Evolutionary conservation across 2,797 vertebrate genomes (phyloP).

Genomic region (Gastrophryne carolinensis): DNA sequence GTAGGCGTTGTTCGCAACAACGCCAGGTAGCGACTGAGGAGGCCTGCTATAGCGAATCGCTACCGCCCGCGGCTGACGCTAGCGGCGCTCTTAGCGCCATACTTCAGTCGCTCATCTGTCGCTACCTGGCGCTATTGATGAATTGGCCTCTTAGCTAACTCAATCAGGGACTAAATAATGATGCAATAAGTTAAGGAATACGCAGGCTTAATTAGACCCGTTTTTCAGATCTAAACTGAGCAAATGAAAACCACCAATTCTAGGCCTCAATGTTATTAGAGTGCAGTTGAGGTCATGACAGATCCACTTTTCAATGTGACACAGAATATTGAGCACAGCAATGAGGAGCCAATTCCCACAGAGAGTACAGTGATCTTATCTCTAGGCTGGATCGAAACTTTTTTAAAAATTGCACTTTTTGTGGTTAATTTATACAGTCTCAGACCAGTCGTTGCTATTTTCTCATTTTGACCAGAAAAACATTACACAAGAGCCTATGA

Average conservation of each 20-base stretch:
- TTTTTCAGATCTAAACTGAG: background rate
- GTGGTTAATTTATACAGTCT: background rate
- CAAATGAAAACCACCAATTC: background rate
- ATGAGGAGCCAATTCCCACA: background rate
- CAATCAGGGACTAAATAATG: background rate
- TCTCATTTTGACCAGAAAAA: slow-evolving; percentile 22
- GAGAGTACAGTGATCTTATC: slow-evolving; percentile 16
- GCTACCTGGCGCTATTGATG: too few relatives aligned
- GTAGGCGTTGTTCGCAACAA: too few relatives aligned
- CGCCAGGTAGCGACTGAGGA: too few relatives aligned
- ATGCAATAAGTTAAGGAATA: background rate
- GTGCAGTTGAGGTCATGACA: background rate
- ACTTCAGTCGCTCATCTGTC: too few relatives aligned
- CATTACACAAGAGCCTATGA: too few relatives aligned
- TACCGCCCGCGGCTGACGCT: too few relatives aligned
- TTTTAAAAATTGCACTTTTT: slow-evolving; percentile 3
- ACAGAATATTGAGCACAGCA: slow-evolving; percentile 10
- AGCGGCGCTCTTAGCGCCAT: too few relatives aligned
- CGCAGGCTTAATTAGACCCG: background rate
- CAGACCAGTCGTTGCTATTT: background rate
- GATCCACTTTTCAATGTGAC: background rate
- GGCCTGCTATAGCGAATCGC: too few relatives aligned
- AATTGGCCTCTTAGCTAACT: too few relatives aligned
- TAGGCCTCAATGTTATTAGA: background rate
- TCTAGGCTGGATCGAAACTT: background rate